Conservation (phyloP, 2,113 vertebrate genomes). For the Atractosteus spatula region DNA sequence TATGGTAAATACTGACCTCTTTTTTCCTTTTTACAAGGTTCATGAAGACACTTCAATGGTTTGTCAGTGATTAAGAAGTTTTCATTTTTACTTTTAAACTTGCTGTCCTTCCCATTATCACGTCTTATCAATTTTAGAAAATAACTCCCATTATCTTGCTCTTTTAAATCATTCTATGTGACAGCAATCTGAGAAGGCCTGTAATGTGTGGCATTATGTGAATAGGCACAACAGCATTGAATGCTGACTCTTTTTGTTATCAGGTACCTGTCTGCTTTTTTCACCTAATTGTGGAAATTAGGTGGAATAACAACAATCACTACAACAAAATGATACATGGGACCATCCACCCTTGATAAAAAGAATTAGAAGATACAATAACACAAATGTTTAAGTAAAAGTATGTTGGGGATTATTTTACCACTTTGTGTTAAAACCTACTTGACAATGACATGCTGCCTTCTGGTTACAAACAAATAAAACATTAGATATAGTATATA, state of each 20-base stretch:
- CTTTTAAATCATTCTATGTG: background rate
- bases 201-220: background rate
- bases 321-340: too few species aligned
- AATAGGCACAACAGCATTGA: background rate
- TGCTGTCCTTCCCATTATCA: background rate
- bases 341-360: background rate
- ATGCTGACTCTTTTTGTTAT: background rate
- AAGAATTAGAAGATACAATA: background rate
- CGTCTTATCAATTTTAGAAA: background rate
- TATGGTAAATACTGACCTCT: background rate
- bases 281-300: conserved; percentile 2
- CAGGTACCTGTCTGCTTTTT: background rate
- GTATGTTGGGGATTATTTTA: too few species aligned
- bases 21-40: background rate
- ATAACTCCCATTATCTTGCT: background rate
- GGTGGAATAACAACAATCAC: background rate
- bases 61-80: background rate
- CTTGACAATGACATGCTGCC: too few species aligned
- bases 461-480: too few species aligned
- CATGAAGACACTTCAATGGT: background rate
- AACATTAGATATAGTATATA: too few species aligned
- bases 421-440: too few species aligned
- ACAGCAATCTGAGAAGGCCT: background rate
- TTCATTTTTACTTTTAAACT: background rate
- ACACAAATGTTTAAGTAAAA: background rate